These are phyloP conservation scores for Danio choprae DNA, from an alignment of 2,797 vertebrate genomes.

Conservation along the genomic window DNA sequence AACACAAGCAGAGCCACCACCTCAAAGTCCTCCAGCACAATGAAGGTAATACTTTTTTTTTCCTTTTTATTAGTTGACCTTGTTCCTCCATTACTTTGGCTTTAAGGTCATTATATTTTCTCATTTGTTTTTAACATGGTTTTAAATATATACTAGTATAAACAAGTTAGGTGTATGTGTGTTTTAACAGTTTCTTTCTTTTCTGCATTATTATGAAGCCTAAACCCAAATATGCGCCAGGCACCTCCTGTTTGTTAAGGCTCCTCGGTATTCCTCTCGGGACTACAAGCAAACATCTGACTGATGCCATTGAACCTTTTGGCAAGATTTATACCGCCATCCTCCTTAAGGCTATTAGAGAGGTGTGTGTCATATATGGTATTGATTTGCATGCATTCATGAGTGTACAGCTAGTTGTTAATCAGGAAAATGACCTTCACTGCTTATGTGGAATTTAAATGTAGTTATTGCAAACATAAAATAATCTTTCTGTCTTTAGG, in stretches of 20 bases:
- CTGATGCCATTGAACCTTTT: constrained; percentile 76
- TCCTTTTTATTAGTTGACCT: neutral
- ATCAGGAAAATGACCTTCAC: neutral
- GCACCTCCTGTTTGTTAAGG: constrained; percentile 50
- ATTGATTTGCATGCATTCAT: neutral
- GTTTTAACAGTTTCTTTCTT: neutral
- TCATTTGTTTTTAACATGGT: neutral
- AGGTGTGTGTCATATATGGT: constrained; percentile 44
- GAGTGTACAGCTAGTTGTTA: neutral
- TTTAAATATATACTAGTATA: too few species aligned
- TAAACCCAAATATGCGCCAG: constrained; percentile 51
- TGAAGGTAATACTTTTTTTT: constrained; percentile 42
- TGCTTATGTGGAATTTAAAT: neutral
- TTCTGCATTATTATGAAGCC: constrained; percentile 23
- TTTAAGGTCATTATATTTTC: neutral
- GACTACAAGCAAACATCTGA: constrained; percentile 77
- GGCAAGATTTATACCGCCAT: constrained; percentile 85
- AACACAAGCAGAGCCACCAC: constrained; percentile 46
- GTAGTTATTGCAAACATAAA: neutral
- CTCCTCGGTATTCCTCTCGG: constrained; percentile 59
- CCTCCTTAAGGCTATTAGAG: constrained; percentile 73
- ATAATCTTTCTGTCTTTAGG: constrained; percentile 71
- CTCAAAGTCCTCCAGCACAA: constrained; percentile 14
- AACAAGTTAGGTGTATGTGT: too few species aligned
- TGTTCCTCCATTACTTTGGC: neutral